Conservation (phyloP, 2,113 vertebrate genomes). For the Cairina moschata region DNA sequence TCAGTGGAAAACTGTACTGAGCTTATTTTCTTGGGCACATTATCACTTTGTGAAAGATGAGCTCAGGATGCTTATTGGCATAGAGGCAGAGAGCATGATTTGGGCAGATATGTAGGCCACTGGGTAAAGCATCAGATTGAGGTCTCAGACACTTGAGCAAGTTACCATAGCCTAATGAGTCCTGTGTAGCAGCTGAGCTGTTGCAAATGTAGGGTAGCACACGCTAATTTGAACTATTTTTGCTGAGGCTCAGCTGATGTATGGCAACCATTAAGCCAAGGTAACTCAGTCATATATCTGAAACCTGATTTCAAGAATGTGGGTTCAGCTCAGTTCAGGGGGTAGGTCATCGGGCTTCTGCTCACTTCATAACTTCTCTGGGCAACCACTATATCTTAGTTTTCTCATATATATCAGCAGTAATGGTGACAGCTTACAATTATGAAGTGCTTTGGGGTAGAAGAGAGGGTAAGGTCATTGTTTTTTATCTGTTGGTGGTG, state of each 20-base stretch:
- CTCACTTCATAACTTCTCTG: not conserved
- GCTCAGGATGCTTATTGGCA: slow-evolving; percentile 15
- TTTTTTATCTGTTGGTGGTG: no score
- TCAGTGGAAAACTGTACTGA: not conserved
- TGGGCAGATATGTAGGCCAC: slow-evolving; percentile 45
- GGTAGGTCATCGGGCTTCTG: not conserved
- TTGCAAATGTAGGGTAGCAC: slow-evolving; percentile 49
- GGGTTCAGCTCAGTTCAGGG: not conserved
- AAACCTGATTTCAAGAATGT: not conserved
- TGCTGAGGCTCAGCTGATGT: slow-evolving; percentile 49
- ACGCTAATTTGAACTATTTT: slow-evolving; percentile 22
- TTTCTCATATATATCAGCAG: not conserved
- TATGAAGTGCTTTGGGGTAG: not conserved
- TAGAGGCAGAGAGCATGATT: not conserved
- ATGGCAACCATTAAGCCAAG: slow-evolving; percentile 9
- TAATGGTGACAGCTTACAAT: not conserved
- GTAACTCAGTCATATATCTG: not conserved
- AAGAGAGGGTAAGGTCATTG: not conserved
- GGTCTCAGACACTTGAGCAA: slow-evolving; percentile 46
- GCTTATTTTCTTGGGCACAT: not conserved
- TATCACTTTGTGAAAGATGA: not conserved
- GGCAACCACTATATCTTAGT: not conserved
- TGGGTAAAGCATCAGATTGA: slow-evolving; percentile 44
- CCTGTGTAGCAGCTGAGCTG: slow-evolving; percentile 52
- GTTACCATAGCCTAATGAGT: slow-evolving; percentile 64